Conservation (phyloP, 1,140 invertebrate species). For the Planococcus citri region DNA sequence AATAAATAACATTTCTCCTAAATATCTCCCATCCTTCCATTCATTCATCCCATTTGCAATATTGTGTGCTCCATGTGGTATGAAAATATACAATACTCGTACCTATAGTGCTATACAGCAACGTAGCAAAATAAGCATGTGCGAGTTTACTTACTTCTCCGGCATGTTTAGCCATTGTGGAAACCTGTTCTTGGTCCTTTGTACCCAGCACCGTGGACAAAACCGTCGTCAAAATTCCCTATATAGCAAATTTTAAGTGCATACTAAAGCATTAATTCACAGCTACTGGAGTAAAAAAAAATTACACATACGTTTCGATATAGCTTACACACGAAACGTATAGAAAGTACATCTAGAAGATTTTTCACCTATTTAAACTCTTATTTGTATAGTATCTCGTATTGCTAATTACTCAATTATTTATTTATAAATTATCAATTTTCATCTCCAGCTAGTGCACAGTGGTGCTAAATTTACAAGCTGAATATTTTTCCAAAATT, state of each 20-base stretch:
- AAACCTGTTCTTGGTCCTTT: conserved; percentile 75
- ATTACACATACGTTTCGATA: background rate
- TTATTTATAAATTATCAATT: too few relatives aligned
- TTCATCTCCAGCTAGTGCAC: too few relatives aligned
- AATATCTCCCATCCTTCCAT: too few relatives aligned
- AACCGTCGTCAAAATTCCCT: conserved; percentile 79
- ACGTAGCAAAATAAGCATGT: conserved; percentile 18
- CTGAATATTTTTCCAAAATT: background rate
- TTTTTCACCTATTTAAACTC: background rate
- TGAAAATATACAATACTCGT: background rate
- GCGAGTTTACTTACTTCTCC: conserved; percentile 61
- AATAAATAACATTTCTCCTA: too few relatives aligned
- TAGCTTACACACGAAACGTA: background rate
- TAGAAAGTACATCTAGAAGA: background rate
- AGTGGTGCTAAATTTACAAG: background rate
- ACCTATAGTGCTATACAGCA: background rate
- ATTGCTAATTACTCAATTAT: background rate
- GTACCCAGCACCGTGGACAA: conserved; percentile 74
- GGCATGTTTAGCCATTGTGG: conserved; percentile 82
- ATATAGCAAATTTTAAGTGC: conserved; percentile 32
- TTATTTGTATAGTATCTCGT: too few relatives aligned
- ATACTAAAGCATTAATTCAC: conserved; percentile 19
- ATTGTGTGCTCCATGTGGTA: too few relatives aligned
- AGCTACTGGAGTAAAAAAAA: background rate
- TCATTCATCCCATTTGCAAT: too few relatives aligned